Evolutionary conservation across 2,113 vertebrate genomes (phyloP).

Genomic region (Myotis davidii): DNA sequence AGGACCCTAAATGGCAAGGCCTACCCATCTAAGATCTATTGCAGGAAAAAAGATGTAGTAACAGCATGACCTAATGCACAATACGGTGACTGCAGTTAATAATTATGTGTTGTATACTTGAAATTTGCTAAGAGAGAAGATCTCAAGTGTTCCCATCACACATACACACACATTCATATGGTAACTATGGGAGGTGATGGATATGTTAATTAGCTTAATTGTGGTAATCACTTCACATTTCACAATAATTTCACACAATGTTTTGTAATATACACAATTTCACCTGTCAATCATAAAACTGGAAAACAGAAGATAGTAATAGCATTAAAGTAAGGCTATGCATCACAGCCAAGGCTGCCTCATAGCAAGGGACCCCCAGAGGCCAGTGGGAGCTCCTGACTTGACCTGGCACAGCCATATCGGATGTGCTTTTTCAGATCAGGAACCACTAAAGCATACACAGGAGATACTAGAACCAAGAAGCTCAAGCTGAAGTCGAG

Average conservation of each 20-base stretch:
- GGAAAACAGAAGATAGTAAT: background rate
- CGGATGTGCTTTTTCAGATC: background rate
- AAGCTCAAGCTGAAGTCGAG: background rate
- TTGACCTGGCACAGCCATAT: background rate
- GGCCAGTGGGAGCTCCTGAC: background rate
- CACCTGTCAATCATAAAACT: background rate
- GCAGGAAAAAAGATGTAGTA: background rate
- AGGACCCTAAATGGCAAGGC: background rate
- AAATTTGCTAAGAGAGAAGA: background rate
- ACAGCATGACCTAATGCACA: background rate
- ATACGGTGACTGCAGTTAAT: background rate
- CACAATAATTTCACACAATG: background rate
- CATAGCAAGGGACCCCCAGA: background rate
- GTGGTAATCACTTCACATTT: background rate
- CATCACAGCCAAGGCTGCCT: background rate
- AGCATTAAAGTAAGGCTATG: background rate
- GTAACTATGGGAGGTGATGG: background rate
- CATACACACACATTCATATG: background rate
- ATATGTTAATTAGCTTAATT: background rate
- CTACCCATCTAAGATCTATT: background rate
- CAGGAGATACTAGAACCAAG: background rate
- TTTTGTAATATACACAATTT: background rate
- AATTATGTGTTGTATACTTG: background rate
- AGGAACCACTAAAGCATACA: too few species aligned
- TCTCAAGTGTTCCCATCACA: background rate